Conservation (phyloP, 2,797 vertebrate species). For the Melanotaenia maccullochi region DNA sequence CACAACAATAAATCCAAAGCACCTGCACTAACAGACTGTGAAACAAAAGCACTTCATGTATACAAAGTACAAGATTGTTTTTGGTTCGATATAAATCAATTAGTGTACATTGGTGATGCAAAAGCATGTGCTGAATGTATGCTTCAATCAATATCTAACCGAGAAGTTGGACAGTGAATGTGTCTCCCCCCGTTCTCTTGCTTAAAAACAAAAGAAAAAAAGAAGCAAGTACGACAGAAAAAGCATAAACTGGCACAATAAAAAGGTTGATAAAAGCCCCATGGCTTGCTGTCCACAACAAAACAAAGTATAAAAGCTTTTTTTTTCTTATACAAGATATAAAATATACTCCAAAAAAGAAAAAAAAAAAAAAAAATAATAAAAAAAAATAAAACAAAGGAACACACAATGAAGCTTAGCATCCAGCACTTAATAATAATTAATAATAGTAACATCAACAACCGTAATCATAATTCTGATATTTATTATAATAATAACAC, state of each 20-base stretch:
- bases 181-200: conserved; percentile 47
- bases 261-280: conserved; percentile 78
- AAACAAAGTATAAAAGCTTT: conserved; percentile 83
- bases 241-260: conserved; percentile 79
- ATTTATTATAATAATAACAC: conserved; percentile 81
- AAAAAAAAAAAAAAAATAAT: conserved; percentile 24
- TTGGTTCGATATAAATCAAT: conserved; percentile 85
- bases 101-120: conserved; percentile 83
- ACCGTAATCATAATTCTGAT: conserved; percentile 80
- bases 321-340: conserved; percentile 80
- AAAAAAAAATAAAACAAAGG: conserved; percentile 54
- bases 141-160: conserved; percentile 77
- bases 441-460: conserved; percentile 79
- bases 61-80: conserved; percentile 81
- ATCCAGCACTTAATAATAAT: conserved; percentile 79
- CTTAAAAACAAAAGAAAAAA: conserved; percentile 50
- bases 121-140: conserved; percentile 79
- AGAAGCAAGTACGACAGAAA: conserved; percentile 78
- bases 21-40: conserved; percentile 77
- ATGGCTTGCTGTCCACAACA: conserved; percentile 82
- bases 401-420: conserved; percentile 84
- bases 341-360: conserved; percentile 62
- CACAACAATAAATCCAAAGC: conserved; percentile 78
- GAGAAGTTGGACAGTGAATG: conserved; percentile 67
- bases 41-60: conserved; percentile 85